Evolutionary conservation across 2,113 vertebrate species (phyloP).

Genomic region (Arenaria interpres): DNA sequence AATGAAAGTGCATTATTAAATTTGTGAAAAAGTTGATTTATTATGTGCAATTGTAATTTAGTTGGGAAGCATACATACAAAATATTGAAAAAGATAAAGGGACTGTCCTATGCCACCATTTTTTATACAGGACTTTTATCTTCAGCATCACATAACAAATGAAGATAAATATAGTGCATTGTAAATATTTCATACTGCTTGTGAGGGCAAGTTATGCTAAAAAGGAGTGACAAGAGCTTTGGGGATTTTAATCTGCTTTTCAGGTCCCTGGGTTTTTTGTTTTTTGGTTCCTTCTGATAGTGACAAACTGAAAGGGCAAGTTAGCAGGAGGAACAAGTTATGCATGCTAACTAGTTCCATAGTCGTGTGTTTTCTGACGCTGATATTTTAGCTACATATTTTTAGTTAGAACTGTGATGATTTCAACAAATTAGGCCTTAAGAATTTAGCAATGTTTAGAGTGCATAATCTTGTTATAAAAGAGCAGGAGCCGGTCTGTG

Average conservation of each 20-base stretch:
- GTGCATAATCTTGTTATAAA: background rate
- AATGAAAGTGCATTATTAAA: constrained; percentile 41
- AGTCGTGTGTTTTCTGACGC: background rate
- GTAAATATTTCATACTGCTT: constrained; percentile 54
- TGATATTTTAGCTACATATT: background rate
- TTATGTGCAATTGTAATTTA: constrained; percentile 21
- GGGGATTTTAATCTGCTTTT: constrained; percentile 33
- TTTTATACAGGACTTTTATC: constrained; percentile 46
- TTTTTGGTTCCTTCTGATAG: background rate
- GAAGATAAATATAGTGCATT: constrained; percentile 45
- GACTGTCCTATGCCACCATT: background rate
- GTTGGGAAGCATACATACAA: background rate
- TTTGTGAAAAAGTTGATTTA: constrained; percentile 25
- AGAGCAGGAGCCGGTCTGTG: background rate
- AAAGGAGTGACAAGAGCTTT: constrained; percentile 44
- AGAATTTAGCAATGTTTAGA: background rate
- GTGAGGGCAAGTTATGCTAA: constrained; percentile 16
- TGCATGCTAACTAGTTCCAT: background rate
- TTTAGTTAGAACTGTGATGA: background rate
- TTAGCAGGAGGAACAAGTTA: background rate
- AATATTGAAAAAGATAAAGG: constrained; percentile 25
- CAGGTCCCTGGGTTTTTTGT: background rate
- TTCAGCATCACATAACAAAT: constrained; percentile 26
- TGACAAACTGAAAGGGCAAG: background rate
- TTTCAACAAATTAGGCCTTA: background rate